These are phyloP conservation scores for Cryptotis parvus DNA, from an alignment of 2,113 vertebrate genomes.

Conservation along the genomic window DNA sequence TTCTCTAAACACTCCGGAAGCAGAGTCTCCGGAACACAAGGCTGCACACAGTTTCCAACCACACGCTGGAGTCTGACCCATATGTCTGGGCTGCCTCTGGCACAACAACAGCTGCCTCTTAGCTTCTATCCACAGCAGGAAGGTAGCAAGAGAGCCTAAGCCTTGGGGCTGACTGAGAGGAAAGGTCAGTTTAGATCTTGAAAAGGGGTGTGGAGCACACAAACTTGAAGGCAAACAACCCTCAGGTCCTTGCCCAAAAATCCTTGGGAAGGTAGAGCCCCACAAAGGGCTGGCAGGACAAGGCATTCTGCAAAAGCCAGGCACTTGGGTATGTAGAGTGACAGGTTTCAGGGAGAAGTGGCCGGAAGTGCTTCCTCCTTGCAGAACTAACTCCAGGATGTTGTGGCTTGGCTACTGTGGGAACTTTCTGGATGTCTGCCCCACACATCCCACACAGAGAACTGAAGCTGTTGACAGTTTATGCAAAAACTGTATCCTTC, in stretches of 20 bases:
- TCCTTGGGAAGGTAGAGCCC: neutral
- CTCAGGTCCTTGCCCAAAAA: neutral
- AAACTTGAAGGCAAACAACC: neutral
- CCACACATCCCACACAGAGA: neutral
- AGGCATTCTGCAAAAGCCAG: neutral
- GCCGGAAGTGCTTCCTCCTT: neutral
- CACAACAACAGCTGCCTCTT: neutral
- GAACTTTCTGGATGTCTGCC: conserved; percentile 63
- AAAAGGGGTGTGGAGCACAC: neutral
- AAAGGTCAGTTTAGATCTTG: neutral
- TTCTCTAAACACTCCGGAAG: neutral
- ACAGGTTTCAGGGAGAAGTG: neutral
- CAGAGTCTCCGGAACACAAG: neutral
- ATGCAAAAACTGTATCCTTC: neutral
- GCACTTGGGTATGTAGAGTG: neutral
- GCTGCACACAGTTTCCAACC: neutral
- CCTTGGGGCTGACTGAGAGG: no score
- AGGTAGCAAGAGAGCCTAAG: neutral
- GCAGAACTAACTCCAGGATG: conserved; percentile 23
- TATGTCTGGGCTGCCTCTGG: neutral
- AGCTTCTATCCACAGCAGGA: neutral
- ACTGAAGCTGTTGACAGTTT: neutral
- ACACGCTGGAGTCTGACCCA: no score
- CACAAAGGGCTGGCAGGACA: neutral
- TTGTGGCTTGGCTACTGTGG: neutral